Base-by-base conservation (phyloP, 92 coral and sea anemone genomes). In the Umimayanthus chanpuru region DNA sequence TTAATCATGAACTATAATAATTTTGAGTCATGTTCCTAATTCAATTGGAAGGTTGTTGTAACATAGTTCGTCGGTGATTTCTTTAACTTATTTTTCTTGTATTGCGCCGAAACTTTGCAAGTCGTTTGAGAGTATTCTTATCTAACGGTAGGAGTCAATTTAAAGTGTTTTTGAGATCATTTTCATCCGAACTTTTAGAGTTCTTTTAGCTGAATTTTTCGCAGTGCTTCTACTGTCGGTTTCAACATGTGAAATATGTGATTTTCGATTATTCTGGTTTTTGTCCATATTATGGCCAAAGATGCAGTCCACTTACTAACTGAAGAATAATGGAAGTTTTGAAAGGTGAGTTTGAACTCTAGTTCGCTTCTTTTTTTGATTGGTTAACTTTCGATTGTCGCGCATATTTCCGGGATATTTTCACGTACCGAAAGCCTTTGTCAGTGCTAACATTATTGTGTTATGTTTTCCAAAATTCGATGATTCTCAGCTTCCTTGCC, bases 321-420 rank as follows among this genome's bases (percentile, higher is more conserved):
- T 73, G 77, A 73, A 73, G 77, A 47, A 73, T 73, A 73, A 73
- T 73, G 77, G 77, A 73, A 29, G 77, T 73, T 73, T 47, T 73
- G 44, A 73, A 73, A 36, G 77, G 77, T 73, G 77, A 73, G 77
- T 36, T 36, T 26, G 77, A 73, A 16, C 25, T 74, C 50, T 38
- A 74, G 79, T 74, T 74, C 79, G 79, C 30, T 74, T 74, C n/a
- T 32, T 32, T 32, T 38, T 74, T 74, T 38, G 23, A 6, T 74
- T 74, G 79, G 50, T 74, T 73, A 73, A 74, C 79, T 38, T 74
- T 74, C 28, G 79, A 74, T 74, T 74, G 49, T 74, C 79, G 50
- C 26, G 79, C 79, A 74, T 74, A 38, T 38, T 74, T 74, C 12
- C 49, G 12, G 43, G 50, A 74, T 39, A 74, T 38, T 38, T 73